Conservation (phyloP, 2,888 invertebrate species). For the Drosophila hawaiiensis region DNA sequence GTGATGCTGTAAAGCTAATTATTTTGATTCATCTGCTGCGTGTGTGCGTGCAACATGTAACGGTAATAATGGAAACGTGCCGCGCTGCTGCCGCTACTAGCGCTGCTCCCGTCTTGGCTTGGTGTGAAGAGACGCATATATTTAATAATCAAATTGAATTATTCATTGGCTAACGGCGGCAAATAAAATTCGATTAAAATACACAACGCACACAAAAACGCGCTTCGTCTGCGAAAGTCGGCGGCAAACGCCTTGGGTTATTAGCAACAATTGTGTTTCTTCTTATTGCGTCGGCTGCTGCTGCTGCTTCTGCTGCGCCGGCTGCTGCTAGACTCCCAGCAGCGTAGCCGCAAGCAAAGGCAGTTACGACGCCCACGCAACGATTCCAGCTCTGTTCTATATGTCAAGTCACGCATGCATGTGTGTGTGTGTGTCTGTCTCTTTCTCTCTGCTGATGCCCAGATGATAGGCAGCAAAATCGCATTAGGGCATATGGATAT, state of each 20-base stretch:
- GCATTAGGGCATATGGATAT: conserved; percentile 44
- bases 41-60: conserved; percentile 69
- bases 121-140: conserved; percentile 41
- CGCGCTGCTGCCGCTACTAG: conserved; percentile 13
- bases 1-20: conserved; percentile 38
- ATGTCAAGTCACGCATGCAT: conserved; percentile 60
- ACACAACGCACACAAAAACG: conserved; percentile 30
- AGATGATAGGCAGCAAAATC: conserved; percentile 41
- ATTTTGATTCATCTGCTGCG: conserved; percentile 44
- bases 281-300: conserved; percentile 68
- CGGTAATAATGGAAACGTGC: conserved; percentile 70
- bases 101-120: conserved; percentile 22
- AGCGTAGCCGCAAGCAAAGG: conserved; percentile 26
- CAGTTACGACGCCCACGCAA: conserved; percentile 55
- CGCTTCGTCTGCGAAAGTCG: conserved; percentile 29
- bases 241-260: conserved; percentile 71
- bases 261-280: conserved; percentile 77
- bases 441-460: conserved; percentile 9
- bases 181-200: conserved; percentile 81
- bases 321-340: conserved; percentile 17
- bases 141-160: conserved; percentile 80
- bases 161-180: conserved; percentile 81
- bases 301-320: conserved; percentile 15
- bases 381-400: conserved; percentile 40
- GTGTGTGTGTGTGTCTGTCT: conserved; percentile 4